Evolutionary conservation across 2,888 invertebrate species (phyloP), one percentile per base, ranked within the genome.

Genomic region (Mesorhabditis spiculigera): DNA sequence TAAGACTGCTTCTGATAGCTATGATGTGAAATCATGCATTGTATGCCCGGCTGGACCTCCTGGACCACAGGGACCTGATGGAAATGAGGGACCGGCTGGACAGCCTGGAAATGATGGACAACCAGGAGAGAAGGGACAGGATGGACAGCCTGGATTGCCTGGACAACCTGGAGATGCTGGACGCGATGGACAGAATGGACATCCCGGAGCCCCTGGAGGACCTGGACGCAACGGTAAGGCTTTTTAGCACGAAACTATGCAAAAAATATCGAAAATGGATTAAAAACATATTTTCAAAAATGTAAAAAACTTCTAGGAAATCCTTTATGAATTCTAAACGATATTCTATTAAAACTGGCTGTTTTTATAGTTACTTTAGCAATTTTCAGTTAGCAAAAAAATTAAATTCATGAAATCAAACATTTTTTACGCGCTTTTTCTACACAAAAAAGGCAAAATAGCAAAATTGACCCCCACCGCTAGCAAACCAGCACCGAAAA

Each of bases 111-210:
- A 71, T 65, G 73, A 74, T 64, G 76, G 74, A n/a, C 70, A 72
- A 69, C 70, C 69, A 5, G 73, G 73, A 67, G 70, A 66, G 67
- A 65, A 73, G 28, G 77, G 77, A 68, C 72, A 71, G 65, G 44
- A 71, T 41, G 77, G 77, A 66, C 70, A 75, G 65, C 68, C 75
- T 42, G 77, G 77, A 64, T 58, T 64, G 4, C 73, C 72, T 68
- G 77, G 75, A 70, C 71, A 72, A 66, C 68, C 67, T 45, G 74
- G 74, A 68, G 10, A 28, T 8, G 69, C 65, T 43, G 74, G 74
- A 72, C 72, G 70, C 63, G 65, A 69, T 70, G 74, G 74, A 70
- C 67, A 67, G 67, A 68, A 65, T 64, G 74, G 74, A 72, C 68
- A 71, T 61, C 62, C 69, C 10, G 72, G 72, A 68, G 67, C 71